Evolutionary conservation across 2,888 invertebrate genomes (phyloP).

Genomic region (Erebia ligea): DNA sequence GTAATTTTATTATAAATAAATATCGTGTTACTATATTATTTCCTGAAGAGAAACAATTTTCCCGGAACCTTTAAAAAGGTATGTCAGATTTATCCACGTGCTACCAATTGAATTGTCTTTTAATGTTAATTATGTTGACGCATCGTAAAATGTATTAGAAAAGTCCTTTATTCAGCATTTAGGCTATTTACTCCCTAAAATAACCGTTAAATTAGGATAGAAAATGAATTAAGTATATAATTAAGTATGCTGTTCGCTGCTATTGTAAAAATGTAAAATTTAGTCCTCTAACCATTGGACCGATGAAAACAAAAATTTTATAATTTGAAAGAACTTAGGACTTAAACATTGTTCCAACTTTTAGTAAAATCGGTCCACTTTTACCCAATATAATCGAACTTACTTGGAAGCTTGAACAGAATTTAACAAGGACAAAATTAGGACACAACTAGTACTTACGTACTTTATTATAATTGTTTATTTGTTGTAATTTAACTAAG

Average conservation of each 20-base stretch:
- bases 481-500: too few species aligned
- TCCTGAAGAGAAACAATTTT: slow-evolving; percentile 15
- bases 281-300: too few species aligned
- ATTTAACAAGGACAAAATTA: too few species aligned
- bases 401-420: too few species aligned
- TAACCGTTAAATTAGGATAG: background rate
- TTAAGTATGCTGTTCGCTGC: background rate
- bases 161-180: slow-evolving; percentile 14
- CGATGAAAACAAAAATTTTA: too few species aligned
- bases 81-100: slow-evolving; percentile 14
- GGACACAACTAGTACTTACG: too few species aligned
- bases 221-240: background rate
- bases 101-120: slow-evolving; percentile 24
- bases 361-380: too few species aligned
- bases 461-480: background rate
- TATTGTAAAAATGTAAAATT: background rate
- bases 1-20: background rate
- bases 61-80: slow-evolving; percentile 23
- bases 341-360: too few species aligned
- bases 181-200: slow-evolving; percentile 16
- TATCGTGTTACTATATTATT: slow-evolving; percentile 5
- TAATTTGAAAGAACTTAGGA: too few species aligned
- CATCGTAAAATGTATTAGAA: slow-evolving; percentile 25
- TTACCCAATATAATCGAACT: too few species aligned
- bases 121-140: slow-evolving; percentile 26